Conservation (phyloP, 2,113 vertebrate species). For the Oxyruncus cristatus region DNA sequence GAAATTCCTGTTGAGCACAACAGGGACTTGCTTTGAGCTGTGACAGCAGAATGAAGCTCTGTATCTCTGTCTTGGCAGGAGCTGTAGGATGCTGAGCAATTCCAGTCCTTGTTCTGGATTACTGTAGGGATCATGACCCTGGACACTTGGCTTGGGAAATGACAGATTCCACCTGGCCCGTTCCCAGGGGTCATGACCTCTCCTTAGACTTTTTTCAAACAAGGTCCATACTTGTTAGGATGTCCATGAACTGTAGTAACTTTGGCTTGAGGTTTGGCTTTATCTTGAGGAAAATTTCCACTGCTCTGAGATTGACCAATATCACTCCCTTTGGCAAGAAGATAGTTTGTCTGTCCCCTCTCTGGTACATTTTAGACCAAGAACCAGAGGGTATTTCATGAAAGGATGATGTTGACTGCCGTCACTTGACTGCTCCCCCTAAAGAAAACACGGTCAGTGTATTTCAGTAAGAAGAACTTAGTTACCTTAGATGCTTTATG, state of each 20-base stretch:
- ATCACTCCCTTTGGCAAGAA: neutral
- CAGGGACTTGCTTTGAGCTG: neutral
- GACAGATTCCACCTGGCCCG: neutral
- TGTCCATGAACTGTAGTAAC: slow-evolving; percentile 9
- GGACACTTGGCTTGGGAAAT: neutral
- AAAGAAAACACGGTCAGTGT: neutral
- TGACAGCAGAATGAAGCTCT: neutral
- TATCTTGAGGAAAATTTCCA: slow-evolving; percentile 43
- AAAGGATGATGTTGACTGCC: neutral
- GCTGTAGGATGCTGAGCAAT: neutral
- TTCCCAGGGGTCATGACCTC: neutral
- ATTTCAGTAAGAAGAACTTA: neutral
- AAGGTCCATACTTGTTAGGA: neutral
- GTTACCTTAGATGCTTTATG: neutral
- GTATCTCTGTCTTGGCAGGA: slow-evolving; percentile 2
- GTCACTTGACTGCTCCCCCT: neutral
- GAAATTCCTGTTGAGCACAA: neutral
- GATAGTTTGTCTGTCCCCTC: neutral
- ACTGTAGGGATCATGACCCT: neutral
- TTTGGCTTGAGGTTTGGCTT: slow-evolving; percentile 45
- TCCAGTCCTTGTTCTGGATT: neutral
- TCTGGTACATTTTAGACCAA: neutral
- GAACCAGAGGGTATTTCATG: neutral
- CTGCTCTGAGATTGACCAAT: neutral
- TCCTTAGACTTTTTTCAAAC: neutral